Percentiles rank a stretch among this genome's conserved stretches.
phyloP scores from a whole-genome alignment of 1,140 invertebrate species.

The Zaprionus ghesquierei region DNA sequence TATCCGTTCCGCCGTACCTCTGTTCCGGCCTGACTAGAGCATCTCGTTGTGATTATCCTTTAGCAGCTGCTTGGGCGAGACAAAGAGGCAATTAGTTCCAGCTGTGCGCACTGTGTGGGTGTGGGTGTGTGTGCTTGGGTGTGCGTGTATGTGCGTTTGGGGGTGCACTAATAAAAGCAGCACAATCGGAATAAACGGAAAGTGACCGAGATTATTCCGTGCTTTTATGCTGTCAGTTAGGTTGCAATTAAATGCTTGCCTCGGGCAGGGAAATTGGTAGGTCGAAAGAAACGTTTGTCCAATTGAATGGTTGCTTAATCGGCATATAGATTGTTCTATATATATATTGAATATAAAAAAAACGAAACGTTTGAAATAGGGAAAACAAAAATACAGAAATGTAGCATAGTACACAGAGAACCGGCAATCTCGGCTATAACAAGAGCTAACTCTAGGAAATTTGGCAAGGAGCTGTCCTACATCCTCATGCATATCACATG shows the following conservation, averaged over 20 bases:
- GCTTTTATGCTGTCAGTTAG: neutral
- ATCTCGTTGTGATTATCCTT: conserved; percentile 35
- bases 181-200: neutral
- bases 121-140: neutral
- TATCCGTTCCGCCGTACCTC: neutral
- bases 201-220: neutral
- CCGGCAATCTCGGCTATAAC: neutral
- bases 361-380: neutral
- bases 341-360: neutral
- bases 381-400: too few relatives aligned
- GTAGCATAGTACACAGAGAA: too few relatives aligned
- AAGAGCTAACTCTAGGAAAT: neutral
- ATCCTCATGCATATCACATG: too few relatives aligned
- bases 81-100: conserved; percentile 25
- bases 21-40: conserved; percentile 18
- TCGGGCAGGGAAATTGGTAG: neutral
- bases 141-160: neutral
- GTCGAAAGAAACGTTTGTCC: neutral
- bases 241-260: neutral
- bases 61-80: conserved; percentile 29
- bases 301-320: neutral
- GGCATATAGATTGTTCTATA: neutral
- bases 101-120: neutral
- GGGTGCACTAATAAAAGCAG: neutral
- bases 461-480: too few relatives aligned